These are phyloP conservation scores for Carduelis carduelis DNA, from an alignment of 2,797 vertebrate species.

Conservation along the genomic window DNA sequence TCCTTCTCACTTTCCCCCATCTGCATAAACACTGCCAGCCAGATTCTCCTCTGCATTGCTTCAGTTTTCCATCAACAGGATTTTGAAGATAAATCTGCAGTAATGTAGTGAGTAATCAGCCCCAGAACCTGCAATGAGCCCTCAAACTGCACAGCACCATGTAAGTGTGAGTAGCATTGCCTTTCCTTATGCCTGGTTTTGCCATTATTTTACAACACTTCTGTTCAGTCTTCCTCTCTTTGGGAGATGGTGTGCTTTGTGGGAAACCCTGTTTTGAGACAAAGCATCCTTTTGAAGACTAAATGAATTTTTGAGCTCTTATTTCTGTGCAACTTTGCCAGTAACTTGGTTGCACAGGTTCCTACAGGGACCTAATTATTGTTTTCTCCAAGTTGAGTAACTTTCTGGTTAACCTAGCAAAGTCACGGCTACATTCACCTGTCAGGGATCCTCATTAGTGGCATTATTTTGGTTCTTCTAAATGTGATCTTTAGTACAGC, in stretches of 20 bases:
- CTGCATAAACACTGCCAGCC: background rate
- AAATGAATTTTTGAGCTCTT: background rate
- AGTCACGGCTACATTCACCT: background rate
- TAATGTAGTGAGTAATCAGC: background rate
- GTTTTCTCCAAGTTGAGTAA: background rate
- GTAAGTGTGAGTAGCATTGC: background rate
- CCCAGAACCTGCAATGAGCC: background rate
- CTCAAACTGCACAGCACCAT: background rate
- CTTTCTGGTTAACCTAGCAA: background rate
- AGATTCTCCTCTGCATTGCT: background rate
- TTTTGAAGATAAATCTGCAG: background rate
- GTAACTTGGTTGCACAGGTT: background rate
- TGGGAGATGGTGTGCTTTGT: background rate
- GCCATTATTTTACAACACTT: background rate
- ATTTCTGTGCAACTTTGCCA: background rate
- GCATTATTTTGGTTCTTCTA: background rate
- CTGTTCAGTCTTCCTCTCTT: background rate
- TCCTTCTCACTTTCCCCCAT: background rate
- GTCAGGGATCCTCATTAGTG: background rate
- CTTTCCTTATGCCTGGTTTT: background rate
- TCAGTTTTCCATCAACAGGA: background rate
- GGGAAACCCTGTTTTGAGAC: background rate
- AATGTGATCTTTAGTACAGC: background rate
- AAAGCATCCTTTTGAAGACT: background rate
- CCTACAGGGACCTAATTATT: background rate